phyloP scores from a whole-genome alignment of 2,888 invertebrate genomes.

The Ochropleura plecta region DNA sequence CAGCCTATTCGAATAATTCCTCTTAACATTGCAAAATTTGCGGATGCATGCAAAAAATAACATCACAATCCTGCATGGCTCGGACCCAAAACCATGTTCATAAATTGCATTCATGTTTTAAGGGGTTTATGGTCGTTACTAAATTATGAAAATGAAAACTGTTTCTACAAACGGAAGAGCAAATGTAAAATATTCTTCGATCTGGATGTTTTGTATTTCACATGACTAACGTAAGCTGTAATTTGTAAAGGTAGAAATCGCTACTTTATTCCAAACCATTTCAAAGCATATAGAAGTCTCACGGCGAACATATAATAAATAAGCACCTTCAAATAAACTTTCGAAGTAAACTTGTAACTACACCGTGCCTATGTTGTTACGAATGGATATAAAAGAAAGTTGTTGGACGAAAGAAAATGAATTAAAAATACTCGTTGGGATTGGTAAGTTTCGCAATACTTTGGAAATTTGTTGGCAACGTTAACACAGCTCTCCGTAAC shows the following conservation, averaged over 20 bases:
- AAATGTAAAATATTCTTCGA: neutral
- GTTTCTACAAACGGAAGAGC: neutral
- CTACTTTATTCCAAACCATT: constrained; percentile 7
- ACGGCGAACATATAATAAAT: constrained; percentile 34
- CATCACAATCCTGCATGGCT: constrained; percentile 16
- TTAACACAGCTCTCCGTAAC: constrained; percentile 74
- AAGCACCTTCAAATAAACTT: constrained; percentile 49
- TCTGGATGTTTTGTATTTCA: neutral
- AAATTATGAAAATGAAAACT: neutral
- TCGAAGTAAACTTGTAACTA: constrained; percentile 59
- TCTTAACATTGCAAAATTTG: constrained; percentile 37
- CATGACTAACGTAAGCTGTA: neutral
- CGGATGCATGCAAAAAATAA: constrained; percentile 36
- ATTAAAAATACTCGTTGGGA: constrained; percentile 74
- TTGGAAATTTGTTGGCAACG: constrained; percentile 75
- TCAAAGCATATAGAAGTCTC: constrained; percentile 17
- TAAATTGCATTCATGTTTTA: constrained; percentile 18
- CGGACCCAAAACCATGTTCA: constrained; percentile 26
- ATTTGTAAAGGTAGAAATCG: neutral
- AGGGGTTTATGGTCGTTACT: neutral
- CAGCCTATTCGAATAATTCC: constrained; percentile 51
- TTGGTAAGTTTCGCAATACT: constrained; percentile 77
- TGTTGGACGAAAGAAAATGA: constrained; percentile 69
- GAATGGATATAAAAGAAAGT: constrained; percentile 65
- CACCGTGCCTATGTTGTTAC: constrained; percentile 57